Evolutionary conservation across 2,797 vertebrate genomes (phyloP).

Genomic region (Pogoniulus pusillus): DNA sequence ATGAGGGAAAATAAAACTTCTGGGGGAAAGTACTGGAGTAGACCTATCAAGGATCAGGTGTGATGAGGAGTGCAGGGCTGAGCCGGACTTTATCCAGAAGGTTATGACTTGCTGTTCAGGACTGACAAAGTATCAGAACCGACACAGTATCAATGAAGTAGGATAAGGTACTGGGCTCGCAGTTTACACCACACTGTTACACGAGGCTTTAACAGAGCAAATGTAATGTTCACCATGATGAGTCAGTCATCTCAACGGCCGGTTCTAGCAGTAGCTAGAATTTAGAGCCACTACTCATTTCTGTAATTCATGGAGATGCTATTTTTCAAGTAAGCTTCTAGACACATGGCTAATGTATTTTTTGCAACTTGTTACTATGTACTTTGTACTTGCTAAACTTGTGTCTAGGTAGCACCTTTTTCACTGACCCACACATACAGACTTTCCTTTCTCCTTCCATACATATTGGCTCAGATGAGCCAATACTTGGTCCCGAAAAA

Average conservation of each 20-base stretch:
- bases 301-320: neutral
- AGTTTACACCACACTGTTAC: neutral
- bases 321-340: neutral
- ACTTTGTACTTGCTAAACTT: neutral
- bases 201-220: neutral
- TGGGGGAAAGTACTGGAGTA: neutral
- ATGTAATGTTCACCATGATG: neutral
- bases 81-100: neutral
- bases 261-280: neutral
- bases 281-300: neutral
- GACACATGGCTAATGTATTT: neutral
- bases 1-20: neutral
- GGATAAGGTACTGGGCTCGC: neutral
- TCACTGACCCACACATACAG: neutral
- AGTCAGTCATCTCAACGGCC: neutral
- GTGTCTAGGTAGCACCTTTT: neutral
- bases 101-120: neutral
- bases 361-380: neutral
- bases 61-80: neutral
- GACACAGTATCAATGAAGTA: neutral
- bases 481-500: neutral
- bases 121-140: neutral
- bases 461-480: neutral
- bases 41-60: neutral
- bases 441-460: neutral